Evolutionary conservation across 2,888 invertebrate species (phyloP).

Genomic region (Sepioteuthis lessoniana): DNA sequence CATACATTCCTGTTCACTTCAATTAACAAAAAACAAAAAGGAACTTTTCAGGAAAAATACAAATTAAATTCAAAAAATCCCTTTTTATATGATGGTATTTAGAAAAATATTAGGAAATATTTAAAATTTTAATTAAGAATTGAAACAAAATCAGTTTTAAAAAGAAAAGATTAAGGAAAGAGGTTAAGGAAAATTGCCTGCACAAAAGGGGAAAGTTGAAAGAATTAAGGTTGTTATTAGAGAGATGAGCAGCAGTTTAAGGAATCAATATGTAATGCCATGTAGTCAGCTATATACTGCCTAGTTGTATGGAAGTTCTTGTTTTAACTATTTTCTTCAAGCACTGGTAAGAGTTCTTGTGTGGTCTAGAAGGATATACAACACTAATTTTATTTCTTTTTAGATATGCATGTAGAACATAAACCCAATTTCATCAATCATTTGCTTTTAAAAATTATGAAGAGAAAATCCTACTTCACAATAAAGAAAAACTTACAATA

Average conservation of each 20-base stretch:
- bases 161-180: background rate
- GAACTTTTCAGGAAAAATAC: background rate
- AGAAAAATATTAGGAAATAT: background rate
- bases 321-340: constrained; percentile 8
- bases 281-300: background rate
- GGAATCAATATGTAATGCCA: background rate
- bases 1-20: background rate
- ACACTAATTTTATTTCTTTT: no score
- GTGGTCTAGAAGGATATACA: background rate
- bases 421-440: background rate
- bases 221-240: constrained; percentile 18
- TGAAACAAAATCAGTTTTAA: background rate
- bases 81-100: background rate
- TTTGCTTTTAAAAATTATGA: background rate
- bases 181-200: background rate
- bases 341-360: background rate
- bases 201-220: background rate
- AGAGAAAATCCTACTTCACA: no score
- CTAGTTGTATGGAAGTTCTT: background rate
- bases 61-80: background rate
- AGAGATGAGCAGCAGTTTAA: background rate
- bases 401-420: background rate
- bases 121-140: background rate
- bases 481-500: no score
- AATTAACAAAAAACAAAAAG: background rate